Percentiles rank a stretch among this genome's conserved stretches.
Evolutionary conservation across 2,113 vertebrate species (phyloP).

Genomic region (Takifugu bimaculatus): DNA sequence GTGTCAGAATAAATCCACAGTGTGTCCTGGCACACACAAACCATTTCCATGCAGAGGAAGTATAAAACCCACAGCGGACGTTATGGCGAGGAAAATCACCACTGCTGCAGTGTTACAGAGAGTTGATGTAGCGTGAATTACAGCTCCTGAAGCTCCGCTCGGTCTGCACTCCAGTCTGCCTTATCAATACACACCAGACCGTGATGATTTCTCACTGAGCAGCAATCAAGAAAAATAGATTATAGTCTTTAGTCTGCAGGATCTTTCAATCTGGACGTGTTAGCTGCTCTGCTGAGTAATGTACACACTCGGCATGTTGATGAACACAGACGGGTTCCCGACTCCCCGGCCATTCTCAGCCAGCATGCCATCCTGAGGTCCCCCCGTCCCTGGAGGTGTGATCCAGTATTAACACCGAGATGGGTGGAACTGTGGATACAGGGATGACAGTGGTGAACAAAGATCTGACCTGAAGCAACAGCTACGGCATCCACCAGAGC

Average conservation of each 20-base stretch:
- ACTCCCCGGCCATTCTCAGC: conserved; percentile 55
- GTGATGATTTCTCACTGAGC: conserved; percentile 7
- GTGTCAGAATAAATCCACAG: conserved; percentile 26
- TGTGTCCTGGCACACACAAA: conserved; percentile 11
- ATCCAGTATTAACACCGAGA: conserved; percentile 15
- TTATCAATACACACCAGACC: conserved; percentile 33
- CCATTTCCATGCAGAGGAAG: conserved; percentile 19
- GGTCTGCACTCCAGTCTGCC: conserved; percentile 9
- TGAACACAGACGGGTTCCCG: conserved; percentile 55
- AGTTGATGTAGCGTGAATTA: conserved; percentile 46
- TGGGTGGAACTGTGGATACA: conserved; percentile 11
- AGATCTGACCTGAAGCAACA: no score
- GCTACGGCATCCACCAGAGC: no score
- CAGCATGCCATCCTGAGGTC: conserved; percentile 30
- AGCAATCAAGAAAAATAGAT: neutral
- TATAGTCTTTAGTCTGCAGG: neutral
- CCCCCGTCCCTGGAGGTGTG: conserved; percentile 39
- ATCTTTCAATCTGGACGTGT: conserved; percentile 1
- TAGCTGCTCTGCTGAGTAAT: conserved; percentile 22
- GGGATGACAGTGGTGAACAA: neutral
- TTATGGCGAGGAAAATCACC: conserved; percentile 18
- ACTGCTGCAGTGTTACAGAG: conserved; percentile 24
- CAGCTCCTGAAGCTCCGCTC: conserved; percentile 29
- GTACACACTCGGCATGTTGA: conserved; percentile 30
- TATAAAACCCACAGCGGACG: conserved; percentile 14